Evolutionary conservation across 2,888 invertebrate genomes (phyloP).

Genomic region (Drosophila longiperda): DNA sequence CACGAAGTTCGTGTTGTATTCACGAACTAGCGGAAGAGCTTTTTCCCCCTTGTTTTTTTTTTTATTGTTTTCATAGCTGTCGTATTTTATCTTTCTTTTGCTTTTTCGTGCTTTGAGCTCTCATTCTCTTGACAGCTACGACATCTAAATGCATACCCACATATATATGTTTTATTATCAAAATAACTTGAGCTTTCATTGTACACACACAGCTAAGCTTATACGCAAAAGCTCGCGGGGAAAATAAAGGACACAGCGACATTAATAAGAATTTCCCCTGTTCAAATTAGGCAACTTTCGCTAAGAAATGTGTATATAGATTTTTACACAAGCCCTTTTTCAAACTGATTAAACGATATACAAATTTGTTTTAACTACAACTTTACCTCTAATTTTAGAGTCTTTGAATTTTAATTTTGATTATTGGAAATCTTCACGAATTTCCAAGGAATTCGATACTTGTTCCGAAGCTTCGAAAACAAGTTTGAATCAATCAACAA

Average conservation of each 20-base stretch:
- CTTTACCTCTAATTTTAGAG: background rate
- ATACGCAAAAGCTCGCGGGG: conserved; percentile 34
- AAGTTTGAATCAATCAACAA: background rate
- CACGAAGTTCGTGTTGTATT: conserved; percentile 16
- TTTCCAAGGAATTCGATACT: background rate
- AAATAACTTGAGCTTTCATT: conserved; percentile 12
- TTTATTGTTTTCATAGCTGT: conserved; percentile 16
- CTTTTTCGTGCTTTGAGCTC: background rate
- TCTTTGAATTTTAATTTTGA: background rate
- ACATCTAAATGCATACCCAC: background rate
- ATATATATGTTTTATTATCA: background rate
- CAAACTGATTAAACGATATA: background rate
- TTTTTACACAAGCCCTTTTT: background rate
- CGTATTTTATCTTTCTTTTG: conserved; percentile 7
- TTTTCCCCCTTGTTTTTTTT: conserved; percentile 14
- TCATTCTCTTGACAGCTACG: conserved; percentile 5
- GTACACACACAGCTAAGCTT: conserved; percentile 16
- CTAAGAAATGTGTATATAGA: no score
- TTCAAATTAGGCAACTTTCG: conserved; percentile 12
- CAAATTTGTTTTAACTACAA: background rate
- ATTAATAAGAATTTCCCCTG: conserved; percentile 37
- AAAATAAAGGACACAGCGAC: conserved; percentile 56
- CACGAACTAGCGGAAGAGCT: conserved; percentile 36
- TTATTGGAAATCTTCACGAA: background rate
- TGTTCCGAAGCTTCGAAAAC: background rate